Conservation (phyloP, 1,140 invertebrate genomes). For the Spodoptera litura region DNA sequence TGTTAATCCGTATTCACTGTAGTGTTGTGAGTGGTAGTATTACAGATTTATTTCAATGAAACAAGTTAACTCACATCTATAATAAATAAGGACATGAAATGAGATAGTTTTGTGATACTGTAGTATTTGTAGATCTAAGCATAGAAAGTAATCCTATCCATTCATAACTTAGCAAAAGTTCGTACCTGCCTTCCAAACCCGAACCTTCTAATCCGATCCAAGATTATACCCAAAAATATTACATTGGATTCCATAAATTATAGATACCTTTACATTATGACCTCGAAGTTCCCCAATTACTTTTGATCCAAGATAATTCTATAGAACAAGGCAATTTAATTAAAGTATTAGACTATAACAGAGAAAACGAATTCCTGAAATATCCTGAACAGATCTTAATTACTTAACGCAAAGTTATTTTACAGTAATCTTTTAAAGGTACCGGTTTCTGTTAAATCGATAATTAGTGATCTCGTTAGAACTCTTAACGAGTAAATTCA, state of each 20-base stretch:
- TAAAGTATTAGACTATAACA: slow-evolving; percentile 52
- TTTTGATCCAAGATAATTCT: slow-evolving; percentile 43
- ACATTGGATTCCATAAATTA: slow-evolving; percentile 20
- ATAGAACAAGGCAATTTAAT: slow-evolving; percentile 52
- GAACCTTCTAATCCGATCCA: background rate
- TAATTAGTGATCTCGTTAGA: slow-evolving; percentile 67
- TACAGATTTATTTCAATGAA: no score
- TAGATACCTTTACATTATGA: slow-evolving; percentile 22
- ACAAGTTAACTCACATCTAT: no score
- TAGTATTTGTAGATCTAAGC: no score
- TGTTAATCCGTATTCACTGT: background rate
- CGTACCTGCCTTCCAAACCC: no score
- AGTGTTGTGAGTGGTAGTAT: no score
- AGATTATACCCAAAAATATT: slow-evolving; percentile 10
- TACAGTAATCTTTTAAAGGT: slow-evolving; percentile 59
- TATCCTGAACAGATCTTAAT: slow-evolving; percentile 64
- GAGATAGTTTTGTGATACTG: no score
- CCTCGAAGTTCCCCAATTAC: slow-evolving; percentile 22
- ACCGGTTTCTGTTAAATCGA: slow-evolving; percentile 58
- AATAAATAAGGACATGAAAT: no score
- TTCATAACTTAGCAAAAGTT: no score
- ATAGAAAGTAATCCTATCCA: no score
- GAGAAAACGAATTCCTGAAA: slow-evolving; percentile 53
- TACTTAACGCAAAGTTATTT: slow-evolving; percentile 63
- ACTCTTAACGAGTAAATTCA: slow-evolving; percentile 47